Base-by-base conservation (phyloP, 2,113 vertebrate genomes). In the Datnioides undecimradiatus region DNA sequence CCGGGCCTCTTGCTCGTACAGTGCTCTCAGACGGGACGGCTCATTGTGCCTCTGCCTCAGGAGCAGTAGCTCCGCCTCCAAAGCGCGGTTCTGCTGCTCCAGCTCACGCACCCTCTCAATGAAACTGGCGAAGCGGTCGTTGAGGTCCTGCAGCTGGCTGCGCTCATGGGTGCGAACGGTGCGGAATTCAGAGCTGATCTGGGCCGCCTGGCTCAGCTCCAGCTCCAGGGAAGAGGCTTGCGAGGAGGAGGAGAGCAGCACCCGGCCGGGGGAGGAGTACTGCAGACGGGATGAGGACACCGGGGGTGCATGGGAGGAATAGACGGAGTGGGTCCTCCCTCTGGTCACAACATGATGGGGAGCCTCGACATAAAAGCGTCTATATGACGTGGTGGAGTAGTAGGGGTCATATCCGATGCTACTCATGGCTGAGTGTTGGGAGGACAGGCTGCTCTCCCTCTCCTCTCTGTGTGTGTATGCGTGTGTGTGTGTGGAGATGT, bases 41-140 rank as follows among this genome's bases (percentile, higher is more conserved):
- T 98, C 96, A 1, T 90, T 86, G 92, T 98, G 95, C 21, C 96
- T 92, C 76, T 94, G 93, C 76, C 93, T 92, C 72, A 91, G 86
- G 36, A 88, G 3, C 62, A 91, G 76, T 49, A 94, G 85, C 85
- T 94, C 86, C 0, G 85, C 43, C 67, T 88, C 86, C 34, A 87
- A 55, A 4, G 90, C 88, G 3, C 87, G 85, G 60, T 94, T 95
- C 90, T 94, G 93, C 93, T 94, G 94, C 91, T 95, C 94, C 70
- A 95, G 89, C 27, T 94, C 90, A 54, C 89, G 93, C 63, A 95
- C 95, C 10, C 94, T 91, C 65, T 95, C 95, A 6, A 95, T 95
- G 84, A 95, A 96, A 67, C 95, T 92, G 0, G 94, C 95, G 8
- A 96, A 95, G 63, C 92, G 92, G 80, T 94, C 90, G 10, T 95